These are phyloP conservation scores for Diachasmimorpha longicaudata DNA, from an alignment of 1,140 invertebrate genomes.

Conservation along the genomic window DNA sequence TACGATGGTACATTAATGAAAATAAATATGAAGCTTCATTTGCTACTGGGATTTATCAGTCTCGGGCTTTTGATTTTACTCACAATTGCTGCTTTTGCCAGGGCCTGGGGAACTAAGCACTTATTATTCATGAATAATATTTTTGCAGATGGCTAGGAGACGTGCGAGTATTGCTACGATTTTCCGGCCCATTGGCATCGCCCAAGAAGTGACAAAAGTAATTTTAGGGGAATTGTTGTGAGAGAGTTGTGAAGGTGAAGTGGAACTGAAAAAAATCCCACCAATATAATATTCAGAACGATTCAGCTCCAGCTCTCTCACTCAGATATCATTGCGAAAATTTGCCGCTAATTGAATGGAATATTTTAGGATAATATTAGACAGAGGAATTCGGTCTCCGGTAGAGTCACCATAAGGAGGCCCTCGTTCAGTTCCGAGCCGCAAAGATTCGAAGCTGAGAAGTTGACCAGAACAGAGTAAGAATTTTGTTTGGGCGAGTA, in stretches of 20 bases:
- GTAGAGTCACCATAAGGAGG: conserved; percentile 50
- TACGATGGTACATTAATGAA: conserved; percentile 49
- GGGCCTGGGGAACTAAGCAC: neutral
- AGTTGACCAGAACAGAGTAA: conserved; percentile 51
- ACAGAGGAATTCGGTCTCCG: conserved; percentile 54
- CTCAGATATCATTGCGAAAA: neutral
- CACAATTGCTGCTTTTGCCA: neutral
- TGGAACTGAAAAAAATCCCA: too few relatives aligned
- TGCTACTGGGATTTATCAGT: neutral
- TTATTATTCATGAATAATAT: neutral
- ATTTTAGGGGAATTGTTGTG: conserved; percentile 26
- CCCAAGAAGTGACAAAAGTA: conserved; percentile 55
- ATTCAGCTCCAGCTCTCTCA: too few relatives aligned
- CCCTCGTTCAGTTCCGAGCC: conserved; percentile 51
- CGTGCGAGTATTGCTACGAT: conserved; percentile 61
- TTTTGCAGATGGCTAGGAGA: conserved; percentile 54
- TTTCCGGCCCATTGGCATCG: conserved; percentile 49
- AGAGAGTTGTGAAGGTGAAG: too few relatives aligned
- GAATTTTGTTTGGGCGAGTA: conserved; percentile 31
- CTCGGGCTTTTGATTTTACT: neutral
- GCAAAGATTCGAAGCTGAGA: conserved; percentile 49
- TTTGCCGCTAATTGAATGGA: neutral
- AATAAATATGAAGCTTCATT: neutral
- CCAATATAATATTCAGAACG: too few relatives aligned
- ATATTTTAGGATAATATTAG: conserved; percentile 42